Evolutionary conservation across 30 jellyfish, hydroid and myxozoan genomes (phyloP), one percentile per base, ranked within the genome.

Genomic region (Turritopsis rubra): DNA sequence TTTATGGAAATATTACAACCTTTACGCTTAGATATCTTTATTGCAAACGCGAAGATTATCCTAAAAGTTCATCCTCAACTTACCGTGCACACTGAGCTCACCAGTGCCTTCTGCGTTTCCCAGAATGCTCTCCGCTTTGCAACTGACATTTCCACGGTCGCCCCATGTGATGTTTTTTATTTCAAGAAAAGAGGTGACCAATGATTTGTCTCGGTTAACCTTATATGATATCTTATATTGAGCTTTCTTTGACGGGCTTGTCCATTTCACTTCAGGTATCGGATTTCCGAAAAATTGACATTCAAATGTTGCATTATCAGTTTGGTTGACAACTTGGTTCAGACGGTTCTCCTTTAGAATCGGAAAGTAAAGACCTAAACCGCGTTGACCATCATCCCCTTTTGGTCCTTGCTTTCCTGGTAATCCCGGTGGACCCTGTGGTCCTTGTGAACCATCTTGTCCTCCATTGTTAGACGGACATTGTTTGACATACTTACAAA

Each of bases 261-360:
- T 53, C 88, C 88, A 82, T 25, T 21, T n/a, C 16, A 82, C 88
- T 20, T 54, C 41, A 0, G 88, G 88, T 18, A 82, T 82, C n/a
- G 88, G 88, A 28, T 71, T 82, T 28, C 88, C 88, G 24, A 82
- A 65, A 28, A 82, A 82, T 21, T 31, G 60, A 72, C 88, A 82
- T n/a, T 28, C 54, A 18, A 82, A 29, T 8, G 60, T 27, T 30
- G 26, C 41, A 20, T 66, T 22, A 21, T 82, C 85, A 18, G 73
- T 29, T 19, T 18, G 25, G 16, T 28, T 72, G 52, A 21, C 85
- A 9, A 71, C 75, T 4, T 30, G 52, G 1, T 66, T 7, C 8
- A 65, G 18, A 1, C 30, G 73, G 0, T 66, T 25, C 16, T 23
- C 17, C 8, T 66, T 30, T n/a, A 66, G 76, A 5, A 22, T 68